These are phyloP conservation scores for Holacanthella duospinosa DNA, from an alignment of 2,888 invertebrate species.

Conservation along the genomic window DNA sequence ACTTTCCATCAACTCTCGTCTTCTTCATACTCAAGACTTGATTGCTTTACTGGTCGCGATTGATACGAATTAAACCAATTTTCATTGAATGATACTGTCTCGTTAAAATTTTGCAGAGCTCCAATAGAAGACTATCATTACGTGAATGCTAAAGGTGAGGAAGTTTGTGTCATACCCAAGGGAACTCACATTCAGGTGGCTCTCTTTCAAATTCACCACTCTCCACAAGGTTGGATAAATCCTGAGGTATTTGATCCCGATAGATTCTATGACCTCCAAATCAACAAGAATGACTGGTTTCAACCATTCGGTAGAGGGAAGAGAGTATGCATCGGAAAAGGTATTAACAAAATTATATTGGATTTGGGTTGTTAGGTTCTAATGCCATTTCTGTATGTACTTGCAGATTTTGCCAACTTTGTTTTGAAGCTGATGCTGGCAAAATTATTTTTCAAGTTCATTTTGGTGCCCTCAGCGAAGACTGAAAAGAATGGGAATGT, in stretches of 20 bases:
- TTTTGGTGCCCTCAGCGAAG: not conserved
- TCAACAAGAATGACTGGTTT: not conserved
- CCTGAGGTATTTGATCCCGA: conserved; percentile 18
- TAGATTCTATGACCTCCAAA: conserved; percentile 11
- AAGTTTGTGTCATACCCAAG: conserved; percentile 16
- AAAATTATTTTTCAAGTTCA: not conserved
- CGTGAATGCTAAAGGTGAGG: not conserved
- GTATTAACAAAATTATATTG: not conserved
- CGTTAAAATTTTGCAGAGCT: conserved; percentile 12
- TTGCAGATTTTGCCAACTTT: not conserved
- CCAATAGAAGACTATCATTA: conserved; percentile 12
- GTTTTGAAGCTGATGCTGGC: not conserved
- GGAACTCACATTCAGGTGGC: conserved; percentile 23
- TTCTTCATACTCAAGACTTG: no score
- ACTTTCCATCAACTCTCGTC: no score
- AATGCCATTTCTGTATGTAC: not conserved
- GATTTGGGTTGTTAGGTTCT: not conserved
- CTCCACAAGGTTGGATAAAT: conserved; percentile 14
- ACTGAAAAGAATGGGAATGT: not conserved
- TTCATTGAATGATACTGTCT: no score
- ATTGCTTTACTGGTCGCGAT: no score
- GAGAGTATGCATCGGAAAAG: conserved; percentile 22
- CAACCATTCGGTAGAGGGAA: conserved; percentile 26
- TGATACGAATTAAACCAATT: no score
- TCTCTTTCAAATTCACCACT: conserved; percentile 20